These are phyloP conservation scores for Calephelis perditalis DNA, from an alignment of 2,888 invertebrate species.

Conservation along the genomic window DNA sequence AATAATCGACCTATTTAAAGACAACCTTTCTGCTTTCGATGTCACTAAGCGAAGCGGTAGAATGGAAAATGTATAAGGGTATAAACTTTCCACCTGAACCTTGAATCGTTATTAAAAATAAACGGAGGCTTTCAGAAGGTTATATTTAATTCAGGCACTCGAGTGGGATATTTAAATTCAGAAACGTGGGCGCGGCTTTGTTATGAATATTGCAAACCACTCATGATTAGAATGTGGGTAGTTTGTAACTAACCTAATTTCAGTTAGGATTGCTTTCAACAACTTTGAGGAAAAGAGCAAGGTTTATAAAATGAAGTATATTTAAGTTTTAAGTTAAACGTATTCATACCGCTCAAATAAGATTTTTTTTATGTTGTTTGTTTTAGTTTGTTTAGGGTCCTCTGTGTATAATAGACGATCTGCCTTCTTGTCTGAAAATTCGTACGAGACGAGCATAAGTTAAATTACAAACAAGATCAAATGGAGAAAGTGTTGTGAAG, in stretches of 20 bases:
- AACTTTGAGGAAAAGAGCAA: too few species aligned
- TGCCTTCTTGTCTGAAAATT: too few species aligned
- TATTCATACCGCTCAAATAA: too few species aligned
- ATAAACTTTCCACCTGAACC: constrained; percentile 27
- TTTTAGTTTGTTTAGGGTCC: too few species aligned
- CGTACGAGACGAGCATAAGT: too few species aligned
- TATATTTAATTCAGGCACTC: constrained; percentile 21
- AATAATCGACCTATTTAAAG: constrained; percentile 18
- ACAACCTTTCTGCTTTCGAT: constrained; percentile 32
- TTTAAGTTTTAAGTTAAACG: too few species aligned
- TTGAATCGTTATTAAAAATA: constrained; percentile 40
- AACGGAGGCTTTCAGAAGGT: constrained; percentile 31
- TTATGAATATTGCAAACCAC: neutral
- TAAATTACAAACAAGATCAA: too few species aligned
- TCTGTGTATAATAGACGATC: too few species aligned
- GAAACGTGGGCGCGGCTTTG: neutral
- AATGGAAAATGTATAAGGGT: constrained; percentile 57
- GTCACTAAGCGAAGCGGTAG: constrained; percentile 46
- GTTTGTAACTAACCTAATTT: neutral
- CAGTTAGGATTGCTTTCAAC: too few species aligned
- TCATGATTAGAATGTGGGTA: neutral
- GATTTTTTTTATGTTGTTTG: too few species aligned
- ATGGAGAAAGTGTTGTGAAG: too few species aligned
- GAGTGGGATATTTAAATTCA: constrained; percentile 3
- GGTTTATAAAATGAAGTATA: too few species aligned